These are phyloP conservation scores for Eupeodes latifasciatus DNA, from an alignment of 2,888 invertebrate species.

Conservation along the genomic window DNA sequence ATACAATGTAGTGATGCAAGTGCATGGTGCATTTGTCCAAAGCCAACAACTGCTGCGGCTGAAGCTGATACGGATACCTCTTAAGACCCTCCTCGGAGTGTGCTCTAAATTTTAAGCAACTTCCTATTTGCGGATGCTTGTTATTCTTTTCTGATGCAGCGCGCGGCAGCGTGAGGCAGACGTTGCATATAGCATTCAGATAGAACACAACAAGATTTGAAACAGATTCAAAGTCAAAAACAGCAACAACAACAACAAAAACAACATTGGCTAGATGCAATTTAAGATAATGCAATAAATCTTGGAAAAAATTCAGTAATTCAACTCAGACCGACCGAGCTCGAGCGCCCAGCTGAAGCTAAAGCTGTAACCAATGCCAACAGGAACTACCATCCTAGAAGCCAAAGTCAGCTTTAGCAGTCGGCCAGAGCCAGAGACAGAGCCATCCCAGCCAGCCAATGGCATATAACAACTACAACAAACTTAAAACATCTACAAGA, in stretches of 20 bases:
- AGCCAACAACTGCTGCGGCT: not conserved
- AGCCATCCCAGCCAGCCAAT: constrained; percentile 10
- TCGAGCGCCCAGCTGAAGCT: not conserved
- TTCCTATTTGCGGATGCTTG: constrained; percentile 26
- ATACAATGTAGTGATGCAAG: not conserved
- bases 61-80: constrained; percentile 34
- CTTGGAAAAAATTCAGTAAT: constrained; percentile 73
- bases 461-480: constrained; percentile 15
- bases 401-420: constrained; percentile 9
- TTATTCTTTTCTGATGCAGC: constrained; percentile 47
- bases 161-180: not conserved
- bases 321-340: constrained; percentile 48
- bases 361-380: constrained; percentile 38
- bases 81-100: constrained; percentile 13
- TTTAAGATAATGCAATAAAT: constrained; percentile 76
- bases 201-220: constrained; percentile 55
- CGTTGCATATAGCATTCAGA: constrained; percentile 1
- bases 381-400: constrained; percentile 64
- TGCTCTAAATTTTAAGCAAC: constrained; percentile 68
- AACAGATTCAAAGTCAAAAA: constrained; percentile 46
- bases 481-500: constrained; percentile 46
- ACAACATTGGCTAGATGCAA: constrained; percentile 71
- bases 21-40: constrained; percentile 15
- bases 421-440: too few species aligned
- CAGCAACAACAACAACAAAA: constrained; percentile 52